Conservation (phyloP, 2,797 vertebrate species). For the Discoglossus pictus region DNA sequence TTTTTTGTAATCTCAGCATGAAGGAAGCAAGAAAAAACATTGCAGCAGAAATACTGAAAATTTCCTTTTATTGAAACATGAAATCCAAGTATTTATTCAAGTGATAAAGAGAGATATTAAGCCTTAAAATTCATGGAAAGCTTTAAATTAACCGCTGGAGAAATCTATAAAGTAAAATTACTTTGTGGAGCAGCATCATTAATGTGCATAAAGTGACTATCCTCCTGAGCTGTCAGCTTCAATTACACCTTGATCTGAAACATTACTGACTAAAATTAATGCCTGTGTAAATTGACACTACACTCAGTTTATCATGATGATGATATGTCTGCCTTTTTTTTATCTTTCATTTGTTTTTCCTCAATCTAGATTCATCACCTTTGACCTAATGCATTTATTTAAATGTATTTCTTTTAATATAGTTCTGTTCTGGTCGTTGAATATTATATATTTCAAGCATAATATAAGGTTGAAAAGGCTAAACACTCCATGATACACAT, state of each 20-base stretch:
- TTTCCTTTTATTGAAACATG: background rate
- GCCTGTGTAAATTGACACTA: background rate
- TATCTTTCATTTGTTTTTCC: conserved; percentile 4
- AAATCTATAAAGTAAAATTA: conserved; percentile 19
- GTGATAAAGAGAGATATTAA: conserved; percentile 2
- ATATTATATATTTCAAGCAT: background rate
- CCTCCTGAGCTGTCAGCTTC: conserved; percentile 6
- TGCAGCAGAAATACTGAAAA: background rate
- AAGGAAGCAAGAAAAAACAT: background rate
- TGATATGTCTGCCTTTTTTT: conserved; percentile 1
- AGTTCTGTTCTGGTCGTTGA: background rate
- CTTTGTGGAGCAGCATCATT: background rate
- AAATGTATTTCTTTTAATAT: too few relatives aligned
- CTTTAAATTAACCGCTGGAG: conserved; percentile 1
- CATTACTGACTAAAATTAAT: conserved; percentile 1
- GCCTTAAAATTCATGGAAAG: background rate
- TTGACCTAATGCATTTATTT: background rate
- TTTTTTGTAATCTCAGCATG: background rate
- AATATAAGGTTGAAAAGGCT: too few relatives aligned
- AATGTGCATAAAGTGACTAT: conserved; percentile 23
- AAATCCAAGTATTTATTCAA: background rate
- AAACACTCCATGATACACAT: too few relatives aligned
- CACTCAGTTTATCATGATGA: background rate
- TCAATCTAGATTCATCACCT: background rate
- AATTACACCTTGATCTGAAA: conserved; percentile 16